Percentiles rank a stretch among this genome's conserved stretches.
Evolutionary conservation across 2,888 invertebrate species (phyloP).

Genomic region (Octonoba sinensis): DNA sequence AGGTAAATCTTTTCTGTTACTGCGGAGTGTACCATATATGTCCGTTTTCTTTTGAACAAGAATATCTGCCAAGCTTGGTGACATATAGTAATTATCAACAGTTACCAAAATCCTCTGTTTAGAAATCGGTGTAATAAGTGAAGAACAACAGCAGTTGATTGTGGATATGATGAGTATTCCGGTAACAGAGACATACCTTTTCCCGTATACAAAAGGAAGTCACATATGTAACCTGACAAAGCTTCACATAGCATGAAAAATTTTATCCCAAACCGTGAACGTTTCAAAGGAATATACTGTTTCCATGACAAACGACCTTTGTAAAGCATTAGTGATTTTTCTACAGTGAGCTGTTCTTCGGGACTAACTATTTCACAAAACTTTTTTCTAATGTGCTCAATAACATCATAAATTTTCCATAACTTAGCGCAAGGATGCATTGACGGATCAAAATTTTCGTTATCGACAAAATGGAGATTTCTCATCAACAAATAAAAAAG

Average conservation of each 20-base stretch:
- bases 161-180: too few relatives aligned
- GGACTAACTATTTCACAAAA: constrained; percentile 24
- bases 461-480: too few relatives aligned
- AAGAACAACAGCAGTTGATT: constrained; percentile 27
- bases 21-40: constrained; percentile 57
- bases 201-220: too few relatives aligned
- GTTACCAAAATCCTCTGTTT: constrained; percentile 37
- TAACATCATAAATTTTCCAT: too few relatives aligned
- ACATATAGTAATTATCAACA: constrained; percentile 47
- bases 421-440: too few relatives aligned
- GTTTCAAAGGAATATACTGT: constrained; percentile 64
- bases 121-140: constrained; percentile 39
- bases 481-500: not conserved
- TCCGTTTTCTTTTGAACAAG: constrained; percentile 46
- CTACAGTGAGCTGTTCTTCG: constrained; percentile 50
- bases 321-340: constrained; percentile 63
- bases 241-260: constrained; percentile 51
- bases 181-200: too few relatives aligned
- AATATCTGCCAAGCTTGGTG: constrained; percentile 18
- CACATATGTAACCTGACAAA: constrained; percentile 41
- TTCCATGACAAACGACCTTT: constrained; percentile 51
- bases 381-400: too few relatives aligned
- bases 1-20: constrained; percentile 48
- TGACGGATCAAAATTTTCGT: too few relatives aligned
- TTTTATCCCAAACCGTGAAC: constrained; percentile 63